Conservation (phyloP, 1,140 invertebrate genomes). For the Adelges cooleyi region DNA sequence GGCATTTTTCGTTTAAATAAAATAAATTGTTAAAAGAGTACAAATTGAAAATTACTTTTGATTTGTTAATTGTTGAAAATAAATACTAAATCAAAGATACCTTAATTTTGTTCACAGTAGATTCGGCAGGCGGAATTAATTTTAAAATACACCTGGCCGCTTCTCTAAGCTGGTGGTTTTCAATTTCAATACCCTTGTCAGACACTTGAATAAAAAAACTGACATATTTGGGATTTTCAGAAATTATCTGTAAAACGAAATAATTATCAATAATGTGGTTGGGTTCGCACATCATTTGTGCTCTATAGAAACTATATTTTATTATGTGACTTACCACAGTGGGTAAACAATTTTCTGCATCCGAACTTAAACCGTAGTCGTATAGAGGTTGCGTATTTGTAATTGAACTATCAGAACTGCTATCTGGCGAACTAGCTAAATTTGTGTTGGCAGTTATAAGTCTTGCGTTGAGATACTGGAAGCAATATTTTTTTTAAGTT, state of each 20-base stretch:
- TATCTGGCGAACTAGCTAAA: constrained; percentile 75
- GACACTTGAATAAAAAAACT: constrained; percentile 85
- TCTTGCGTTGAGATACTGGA: constrained; percentile 72
- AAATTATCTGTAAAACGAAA: constrained; percentile 47
- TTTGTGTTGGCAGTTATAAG: constrained; percentile 66
- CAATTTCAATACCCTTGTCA: constrained; percentile 70
- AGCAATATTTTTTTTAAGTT: background rate
- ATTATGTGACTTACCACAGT: constrained; percentile 80
- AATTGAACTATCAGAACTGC: constrained; percentile 75
- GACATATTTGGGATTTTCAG: constrained; percentile 66
- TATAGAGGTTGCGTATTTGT: constrained; percentile 1
- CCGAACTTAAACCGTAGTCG: constrained; percentile 58
- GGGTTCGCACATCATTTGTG: too few relatives aligned
- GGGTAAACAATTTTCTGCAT: constrained; percentile 78
- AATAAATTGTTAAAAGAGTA: too few relatives aligned
- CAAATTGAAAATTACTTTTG: too few relatives aligned
- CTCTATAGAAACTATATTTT: too few relatives aligned
- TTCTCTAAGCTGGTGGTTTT: constrained; percentile 68
- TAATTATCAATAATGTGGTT: too few relatives aligned
- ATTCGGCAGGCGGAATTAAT: constrained; percentile 75
- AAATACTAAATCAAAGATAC: constrained; percentile 35
- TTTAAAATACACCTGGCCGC: constrained; percentile 75
- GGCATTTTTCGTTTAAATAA: too few relatives aligned
- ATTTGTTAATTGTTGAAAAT: too few relatives aligned
- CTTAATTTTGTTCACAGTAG: constrained; percentile 55